Evolutionary conservation across 2,797 vertebrate genomes (phyloP).

Genomic region (Notamacropus eugenii): DNA sequence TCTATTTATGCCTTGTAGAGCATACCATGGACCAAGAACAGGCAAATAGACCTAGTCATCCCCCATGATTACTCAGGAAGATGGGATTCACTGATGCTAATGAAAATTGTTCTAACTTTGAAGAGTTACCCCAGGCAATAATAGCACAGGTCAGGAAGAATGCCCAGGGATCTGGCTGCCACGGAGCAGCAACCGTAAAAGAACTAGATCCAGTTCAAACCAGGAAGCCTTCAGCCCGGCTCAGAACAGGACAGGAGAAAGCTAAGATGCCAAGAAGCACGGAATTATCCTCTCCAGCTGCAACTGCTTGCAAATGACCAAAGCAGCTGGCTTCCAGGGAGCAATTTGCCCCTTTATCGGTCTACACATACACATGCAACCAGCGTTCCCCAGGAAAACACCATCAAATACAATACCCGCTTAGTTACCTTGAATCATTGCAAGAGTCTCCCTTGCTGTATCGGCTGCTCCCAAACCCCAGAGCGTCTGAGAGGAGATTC

Average conservation of each 20-base stretch:
- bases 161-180: slow-evolving; percentile 25
- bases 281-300: slow-evolving; percentile 11
- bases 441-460: slow-evolving; percentile 68
- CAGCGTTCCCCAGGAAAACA: neutral
- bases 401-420: neutral
- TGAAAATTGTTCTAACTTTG: slow-evolving; percentile 79
- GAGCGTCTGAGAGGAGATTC: slow-evolving; percentile 63
- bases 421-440: slow-evolving; percentile 76
- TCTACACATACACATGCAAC: neutral
- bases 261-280: slow-evolving; percentile 1
- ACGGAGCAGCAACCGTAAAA: slow-evolving; percentile 44
- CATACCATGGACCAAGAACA: slow-evolving; percentile 5
- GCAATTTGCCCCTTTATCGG: neutral
- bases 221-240: slow-evolving; percentile 55
- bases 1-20: slow-evolving; percentile 13
- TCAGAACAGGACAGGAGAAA: neutral
- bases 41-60: slow-evolving; percentile 56
- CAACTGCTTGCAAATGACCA: slow-evolving; percentile 13
- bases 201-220: slow-evolving; percentile 3
- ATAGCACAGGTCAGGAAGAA: slow-evolving; percentile 65
- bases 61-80: slow-evolving; percentile 58
- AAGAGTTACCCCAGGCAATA: slow-evolving; percentile 73
- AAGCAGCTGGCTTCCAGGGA: neutral
- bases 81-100: slow-evolving; percentile 66
- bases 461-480: slow-evolving; percentile 75